A percentile compares a stretch with the other conserved stretches of the same genome.
Conservation (phyloP, 1,140 invertebrate species). For the Zaprionus nigranus region DNA sequence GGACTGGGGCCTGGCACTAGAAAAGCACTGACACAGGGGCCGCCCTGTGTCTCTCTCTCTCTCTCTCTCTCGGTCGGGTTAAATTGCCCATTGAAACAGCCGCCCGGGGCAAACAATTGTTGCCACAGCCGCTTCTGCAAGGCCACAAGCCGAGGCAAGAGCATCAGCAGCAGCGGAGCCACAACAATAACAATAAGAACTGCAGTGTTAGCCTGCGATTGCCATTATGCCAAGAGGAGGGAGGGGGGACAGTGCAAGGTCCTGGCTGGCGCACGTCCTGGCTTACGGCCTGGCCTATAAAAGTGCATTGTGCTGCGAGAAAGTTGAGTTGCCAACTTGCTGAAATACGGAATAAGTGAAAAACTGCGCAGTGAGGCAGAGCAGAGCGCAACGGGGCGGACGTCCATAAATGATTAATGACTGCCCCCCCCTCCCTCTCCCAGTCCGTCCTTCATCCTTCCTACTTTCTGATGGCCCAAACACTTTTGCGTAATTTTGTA, state of each 20-base stretch:
- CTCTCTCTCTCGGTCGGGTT: conserved; percentile 59
- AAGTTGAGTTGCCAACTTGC: conserved; percentile 70
- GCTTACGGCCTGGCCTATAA: conserved; percentile 46
- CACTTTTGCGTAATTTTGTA: conserved; percentile 69
- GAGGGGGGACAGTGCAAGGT: background rate
- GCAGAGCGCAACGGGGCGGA: conserved; percentile 30
- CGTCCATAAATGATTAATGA: conserved; percentile 81
- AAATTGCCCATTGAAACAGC: conserved; percentile 77
- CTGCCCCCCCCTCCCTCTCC: conserved; percentile 13
- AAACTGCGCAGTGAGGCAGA: conserved; percentile 38
- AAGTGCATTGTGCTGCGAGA: conserved; percentile 55
- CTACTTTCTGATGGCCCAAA: conserved; percentile 56
- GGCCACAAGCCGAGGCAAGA: conserved; percentile 46
- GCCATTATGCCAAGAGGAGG: conserved; percentile 34
- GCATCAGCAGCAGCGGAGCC: conserved; percentile 31
- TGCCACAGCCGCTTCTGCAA: conserved; percentile 44
- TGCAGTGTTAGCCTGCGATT: conserved; percentile 53
- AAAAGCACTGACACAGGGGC: conserved; percentile 40
- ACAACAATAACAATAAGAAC: conserved; percentile 30
- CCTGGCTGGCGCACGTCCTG: conserved; percentile 7
- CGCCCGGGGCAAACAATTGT: conserved; percentile 70
- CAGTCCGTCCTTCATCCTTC: too few relatives aligned
- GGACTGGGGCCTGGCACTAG: background rate
- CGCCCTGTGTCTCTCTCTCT: background rate
- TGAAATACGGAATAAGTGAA: conserved; percentile 46